Evolutionary conservation across 2,113 vertebrate species (phyloP).

Genomic region (Heptranchias perlo): DNA sequence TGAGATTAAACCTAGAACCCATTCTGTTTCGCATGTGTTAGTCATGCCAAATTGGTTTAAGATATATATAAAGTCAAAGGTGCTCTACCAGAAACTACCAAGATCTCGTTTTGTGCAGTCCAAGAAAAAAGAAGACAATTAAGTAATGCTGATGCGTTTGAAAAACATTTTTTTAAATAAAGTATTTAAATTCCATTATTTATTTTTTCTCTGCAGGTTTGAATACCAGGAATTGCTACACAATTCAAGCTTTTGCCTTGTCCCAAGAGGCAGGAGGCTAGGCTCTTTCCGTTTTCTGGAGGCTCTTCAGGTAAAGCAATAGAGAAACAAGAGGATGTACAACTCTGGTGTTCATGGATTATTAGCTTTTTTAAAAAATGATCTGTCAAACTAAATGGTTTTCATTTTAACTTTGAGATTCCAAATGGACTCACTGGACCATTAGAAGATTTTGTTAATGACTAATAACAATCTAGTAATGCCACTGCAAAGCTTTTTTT

Average conservation of each 20-base stretch:
- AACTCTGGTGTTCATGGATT: background rate
- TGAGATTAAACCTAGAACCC: background rate
- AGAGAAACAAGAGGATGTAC: background rate
- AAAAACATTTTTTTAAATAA: background rate
- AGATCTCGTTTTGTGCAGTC: background rate
- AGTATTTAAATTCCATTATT: background rate
- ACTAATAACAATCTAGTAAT: background rate
- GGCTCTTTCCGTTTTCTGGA: constrained; percentile 38
- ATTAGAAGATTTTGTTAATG: background rate
- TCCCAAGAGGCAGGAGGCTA: constrained; percentile 34
- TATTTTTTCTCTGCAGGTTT: constrained; percentile 28
- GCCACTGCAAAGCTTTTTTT: background rate
- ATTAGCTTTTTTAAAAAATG: background rate
- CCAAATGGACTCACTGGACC: background rate
- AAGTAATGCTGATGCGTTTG: background rate
- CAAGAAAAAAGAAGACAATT: background rate
- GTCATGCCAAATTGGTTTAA: background rate
- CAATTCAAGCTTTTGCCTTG: constrained; percentile 37
- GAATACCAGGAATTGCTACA: constrained; percentile 37
- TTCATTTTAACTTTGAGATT: background rate
- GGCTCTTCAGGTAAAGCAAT: constrained; percentile 33
- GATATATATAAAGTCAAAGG: background rate
- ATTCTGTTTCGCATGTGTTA: background rate
- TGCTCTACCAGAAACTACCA: background rate
- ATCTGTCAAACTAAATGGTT: background rate